Percentiles rank a stretch among this genome's conserved stretches.
Evolutionary conservation across 2,797 vertebrate genomes (phyloP).

Genomic region (Rhinophrynus dorsalis): DNA sequence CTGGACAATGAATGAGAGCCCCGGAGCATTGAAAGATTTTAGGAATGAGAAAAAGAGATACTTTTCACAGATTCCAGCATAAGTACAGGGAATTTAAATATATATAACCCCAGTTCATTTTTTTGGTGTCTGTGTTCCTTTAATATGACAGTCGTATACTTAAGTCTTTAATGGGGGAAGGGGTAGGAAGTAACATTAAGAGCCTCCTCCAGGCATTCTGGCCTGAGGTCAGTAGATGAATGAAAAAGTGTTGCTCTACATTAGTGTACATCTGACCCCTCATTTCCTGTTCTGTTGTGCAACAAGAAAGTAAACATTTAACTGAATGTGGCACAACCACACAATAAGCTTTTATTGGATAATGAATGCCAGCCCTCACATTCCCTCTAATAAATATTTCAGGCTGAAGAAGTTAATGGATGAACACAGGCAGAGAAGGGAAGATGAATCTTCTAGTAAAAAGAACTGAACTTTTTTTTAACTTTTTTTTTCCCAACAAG

Average conservation of each 20-base stretch:
- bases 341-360: constrained; percentile 61
- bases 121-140: too few relatives aligned
- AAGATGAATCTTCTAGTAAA: constrained; percentile 44
- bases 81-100: too few relatives aligned
- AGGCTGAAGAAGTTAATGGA: constrained; percentile 42
- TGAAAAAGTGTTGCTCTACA: constrained; percentile 51
- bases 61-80: too few relatives aligned
- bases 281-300: constrained; percentile 66
- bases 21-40: too few relatives aligned
- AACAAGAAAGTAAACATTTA: constrained; percentile 67
- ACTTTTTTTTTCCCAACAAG: neutral
- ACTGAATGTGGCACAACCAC: constrained; percentile 51
- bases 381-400: constrained; percentile 49
- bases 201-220: constrained; percentile 44
- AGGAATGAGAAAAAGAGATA: too few relatives aligned
- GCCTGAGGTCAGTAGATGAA: constrained; percentile 56
- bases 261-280: constrained; percentile 54
- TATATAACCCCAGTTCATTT: too few relatives aligned
- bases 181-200: constrained; percentile 37
- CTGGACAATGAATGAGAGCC: too few relatives aligned
- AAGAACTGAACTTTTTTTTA: constrained; percentile 30
- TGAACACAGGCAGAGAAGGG: constrained; percentile 39
- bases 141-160: neutral
- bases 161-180: neutral
- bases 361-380: constrained; percentile 15